These are phyloP conservation scores for Drosophila greeni DNA, from an alignment of 2,888 invertebrate genomes.

Conservation along the genomic window DNA sequence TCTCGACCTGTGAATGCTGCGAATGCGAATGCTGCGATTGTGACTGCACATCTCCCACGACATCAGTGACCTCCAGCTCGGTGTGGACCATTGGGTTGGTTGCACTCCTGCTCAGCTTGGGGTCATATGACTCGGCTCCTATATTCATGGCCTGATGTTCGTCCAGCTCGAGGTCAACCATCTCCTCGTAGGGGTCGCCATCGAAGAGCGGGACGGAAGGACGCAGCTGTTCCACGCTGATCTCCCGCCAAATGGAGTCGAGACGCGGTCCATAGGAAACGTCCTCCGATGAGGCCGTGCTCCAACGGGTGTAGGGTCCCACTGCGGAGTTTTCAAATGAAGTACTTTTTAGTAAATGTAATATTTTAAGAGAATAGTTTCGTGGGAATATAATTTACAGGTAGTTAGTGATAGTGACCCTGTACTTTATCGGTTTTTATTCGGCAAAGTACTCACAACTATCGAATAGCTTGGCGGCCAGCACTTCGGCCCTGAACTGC, in stretches of 20 bases:
- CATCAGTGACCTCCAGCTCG: slow-evolving; percentile 9
- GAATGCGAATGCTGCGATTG: slow-evolving; percentile 7
- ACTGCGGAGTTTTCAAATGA: slow-evolving; percentile 35
- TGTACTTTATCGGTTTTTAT: neutral
- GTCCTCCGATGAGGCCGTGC: slow-evolving; percentile 34
- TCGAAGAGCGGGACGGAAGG: neutral
- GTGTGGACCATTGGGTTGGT: slow-evolving; percentile 9
- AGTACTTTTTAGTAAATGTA: neutral
- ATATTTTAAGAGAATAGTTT: too few relatives aligned
- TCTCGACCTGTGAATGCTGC: slow-evolving; percentile 6
- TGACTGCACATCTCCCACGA: slow-evolving; percentile 28
- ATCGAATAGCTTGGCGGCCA: slow-evolving; percentile 20
- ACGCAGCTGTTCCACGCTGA: slow-evolving; percentile 3
- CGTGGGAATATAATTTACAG: too few relatives aligned
- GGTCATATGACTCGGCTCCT: slow-evolving; percentile 29
- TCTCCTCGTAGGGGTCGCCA: slow-evolving; percentile 2
- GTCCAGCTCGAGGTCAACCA: slow-evolving; percentile 20
- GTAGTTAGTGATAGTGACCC: neutral
- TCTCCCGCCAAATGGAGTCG: slow-evolving; percentile 59
- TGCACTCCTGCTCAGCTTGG: slow-evolving; percentile 2
- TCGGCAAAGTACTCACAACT: slow-evolving; percentile 19
- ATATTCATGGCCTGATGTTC: slow-evolving; percentile 15
- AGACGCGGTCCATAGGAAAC: slow-evolving; percentile 50
- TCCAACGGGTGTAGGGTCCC: slow-evolving; percentile 45
- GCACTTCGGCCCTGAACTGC: slow-evolving; percentile 7